Evolutionary conservation across 2,888 invertebrate genomes (phyloP).

Genomic region (Vanessa cardui): DNA sequence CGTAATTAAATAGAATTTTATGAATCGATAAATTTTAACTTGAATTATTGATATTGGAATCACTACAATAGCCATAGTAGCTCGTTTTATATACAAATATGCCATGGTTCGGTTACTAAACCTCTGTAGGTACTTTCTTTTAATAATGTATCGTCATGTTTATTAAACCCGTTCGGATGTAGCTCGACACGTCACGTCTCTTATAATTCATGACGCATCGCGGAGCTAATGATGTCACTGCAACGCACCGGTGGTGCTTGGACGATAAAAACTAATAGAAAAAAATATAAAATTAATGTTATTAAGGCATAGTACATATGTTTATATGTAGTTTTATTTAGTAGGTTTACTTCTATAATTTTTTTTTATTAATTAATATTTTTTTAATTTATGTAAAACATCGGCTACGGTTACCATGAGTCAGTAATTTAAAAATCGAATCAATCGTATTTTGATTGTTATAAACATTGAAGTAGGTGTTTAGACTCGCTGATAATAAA

Average conservation of each 20-base stretch:
- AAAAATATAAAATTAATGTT: neutral
- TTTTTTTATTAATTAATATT: no score
- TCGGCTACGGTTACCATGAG: no score
- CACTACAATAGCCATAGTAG: neutral
- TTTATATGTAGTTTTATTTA: no score
- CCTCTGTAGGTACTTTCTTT: conserved; percentile 12
- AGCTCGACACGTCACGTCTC: conserved; percentile 41
- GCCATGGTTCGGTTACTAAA: conserved; percentile 2
- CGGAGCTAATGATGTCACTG: conserved; percentile 40
- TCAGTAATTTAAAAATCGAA: neutral
- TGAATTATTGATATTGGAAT: neutral
- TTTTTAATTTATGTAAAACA: no score
- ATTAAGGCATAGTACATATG: no score
- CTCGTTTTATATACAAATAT: conserved; percentile 5
- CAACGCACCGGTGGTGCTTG: conserved; percentile 10
- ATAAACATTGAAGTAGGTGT: no score
- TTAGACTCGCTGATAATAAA: no score
- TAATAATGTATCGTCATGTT: conserved; percentile 18
- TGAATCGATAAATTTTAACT: no score
- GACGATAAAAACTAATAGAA: conserved; percentile 15
- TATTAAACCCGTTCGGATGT: conserved; percentile 40
- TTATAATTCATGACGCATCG: conserved; percentile 48
- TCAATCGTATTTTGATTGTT: neutral
- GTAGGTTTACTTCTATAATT: neutral
- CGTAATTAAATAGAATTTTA: no score